Percentiles rank a stretch among this genome's conserved stretches.
phyloP scores from a whole-genome alignment of 2,797 vertebrate genomes.

The Xiphophorus birchmanni region DNA sequence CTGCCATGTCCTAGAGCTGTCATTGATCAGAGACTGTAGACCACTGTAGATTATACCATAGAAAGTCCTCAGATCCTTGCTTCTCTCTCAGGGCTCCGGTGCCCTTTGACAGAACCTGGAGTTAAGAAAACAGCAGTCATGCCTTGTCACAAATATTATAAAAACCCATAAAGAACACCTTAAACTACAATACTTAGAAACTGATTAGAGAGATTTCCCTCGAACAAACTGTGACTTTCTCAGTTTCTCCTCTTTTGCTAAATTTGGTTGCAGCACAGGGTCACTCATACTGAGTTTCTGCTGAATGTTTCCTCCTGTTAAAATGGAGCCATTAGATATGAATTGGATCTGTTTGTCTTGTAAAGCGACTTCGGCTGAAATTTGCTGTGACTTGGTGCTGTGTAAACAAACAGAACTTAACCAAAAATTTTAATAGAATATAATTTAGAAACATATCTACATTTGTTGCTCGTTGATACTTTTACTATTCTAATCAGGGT shows the following conservation, averaged over 20 bases:
- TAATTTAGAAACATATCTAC: conserved; percentile 8
- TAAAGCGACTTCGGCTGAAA: neutral
- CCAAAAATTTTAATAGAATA: neutral
- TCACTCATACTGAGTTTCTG: neutral
- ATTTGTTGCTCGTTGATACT: conserved; percentile 22
- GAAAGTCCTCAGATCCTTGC: conserved; percentile 22
- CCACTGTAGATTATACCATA: conserved; percentile 31
- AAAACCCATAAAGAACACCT: neutral
- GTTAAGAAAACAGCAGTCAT: conserved; percentile 29
- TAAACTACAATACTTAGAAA: conserved; percentile 24
- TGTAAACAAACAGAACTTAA: neutral
- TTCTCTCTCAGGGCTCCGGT: conserved; percentile 29
- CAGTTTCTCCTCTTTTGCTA: neutral
- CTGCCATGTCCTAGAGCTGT: conserved; percentile 46
- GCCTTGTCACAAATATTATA: conserved; percentile 11
- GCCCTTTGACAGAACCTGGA: conserved; percentile 32
- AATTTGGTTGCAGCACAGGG: neutral
- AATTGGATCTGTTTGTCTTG: neutral
- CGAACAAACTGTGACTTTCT: conserved; percentile 10
- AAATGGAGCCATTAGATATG: neutral
- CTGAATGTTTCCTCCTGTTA: neutral
- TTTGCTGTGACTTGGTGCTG: neutral
- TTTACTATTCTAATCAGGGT: conserved; percentile 25
- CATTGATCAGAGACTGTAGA: conserved; percentile 39
- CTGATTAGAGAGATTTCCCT: conserved; percentile 8